Base-by-base conservation (phyloP, 2,797 vertebrate genomes). In the Gymnothorax javanicus region DNA sequence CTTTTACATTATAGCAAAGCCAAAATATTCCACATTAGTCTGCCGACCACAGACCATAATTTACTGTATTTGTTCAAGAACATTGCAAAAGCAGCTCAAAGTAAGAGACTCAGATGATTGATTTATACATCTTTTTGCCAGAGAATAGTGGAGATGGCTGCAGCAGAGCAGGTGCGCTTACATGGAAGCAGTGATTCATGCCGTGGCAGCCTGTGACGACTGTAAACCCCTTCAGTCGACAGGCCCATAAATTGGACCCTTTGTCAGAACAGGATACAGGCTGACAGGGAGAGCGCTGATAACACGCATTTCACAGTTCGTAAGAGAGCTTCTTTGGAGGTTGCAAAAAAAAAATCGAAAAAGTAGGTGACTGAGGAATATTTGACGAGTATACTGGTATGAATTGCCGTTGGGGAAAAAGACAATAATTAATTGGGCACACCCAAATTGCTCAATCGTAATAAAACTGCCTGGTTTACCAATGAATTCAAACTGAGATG, bases 211-310 rank as follows among this genome's bases (percentile, higher is more conserved):
- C 85, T n/a, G 87, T 86, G 0, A 6, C 90, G 87, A 90, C 87
- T 82, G 69, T 88, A 85, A 88, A 86, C 83, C 71, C 58, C 67
- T 75, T 59, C 27, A 79, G 87, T 73, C 84, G 52, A 52, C 85
- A 84, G 67, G 67, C 86, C 73, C 64, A 87, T 90, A 89, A 89
- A 89, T 89, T 43, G 84, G 81, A 60, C 7, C 1, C 87, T 87
- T 87, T 82, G 77, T 88, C 86, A 77, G 11, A 23, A 58, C 82
- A 82, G 86, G 90, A 88, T 85, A 64, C 64, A 7, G 27, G 59
- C 43, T 59, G 90, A 54, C 59, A 81, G 77, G 27, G 7, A 0
- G 23, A 17, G 83, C 75, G 83, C 75, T 73, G 89, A 54, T 73
- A 86, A 84, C 87, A 17, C 81, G 43, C 64, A n/a, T 77, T 84